A percentile compares a stretch with the other conserved stretches of the same genome.
Conservation (phyloP, 2,888 invertebrate species). For the Ophion costatus region DNA sequence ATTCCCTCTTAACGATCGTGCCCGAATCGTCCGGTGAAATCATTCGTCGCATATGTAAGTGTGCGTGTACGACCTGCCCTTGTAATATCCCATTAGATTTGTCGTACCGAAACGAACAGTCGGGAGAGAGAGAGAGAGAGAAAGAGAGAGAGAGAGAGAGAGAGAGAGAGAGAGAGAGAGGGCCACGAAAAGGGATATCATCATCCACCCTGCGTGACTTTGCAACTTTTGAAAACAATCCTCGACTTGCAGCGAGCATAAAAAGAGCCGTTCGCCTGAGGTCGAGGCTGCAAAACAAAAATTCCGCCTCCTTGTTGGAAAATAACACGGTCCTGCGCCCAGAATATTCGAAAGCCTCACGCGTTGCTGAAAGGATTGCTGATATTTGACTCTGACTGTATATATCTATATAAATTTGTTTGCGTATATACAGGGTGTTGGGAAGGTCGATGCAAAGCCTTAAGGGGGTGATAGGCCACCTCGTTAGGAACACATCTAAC, state of each 20-base stretch:
- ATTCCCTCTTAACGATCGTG: not conserved
- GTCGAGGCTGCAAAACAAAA: conserved; percentile 61
- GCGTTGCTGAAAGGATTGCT: conserved; percentile 69
- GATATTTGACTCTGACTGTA: conserved; percentile 18
- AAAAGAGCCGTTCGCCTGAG: conserved; percentile 41
- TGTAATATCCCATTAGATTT: not conserved
- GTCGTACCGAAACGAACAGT: conserved; percentile 1
- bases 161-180: not conserved
- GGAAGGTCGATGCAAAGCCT: too few species aligned
- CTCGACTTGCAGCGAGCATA: conserved; percentile 66
- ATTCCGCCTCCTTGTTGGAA: not conserved
- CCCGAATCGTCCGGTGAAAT: conserved; percentile 4
- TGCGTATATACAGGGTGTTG: too few species aligned
- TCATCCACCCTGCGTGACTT: not conserved
- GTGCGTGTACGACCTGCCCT: not conserved
- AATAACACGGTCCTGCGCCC: conserved; percentile 21
- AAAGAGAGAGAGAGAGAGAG: not conserved
- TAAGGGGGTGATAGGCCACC: too few species aligned
- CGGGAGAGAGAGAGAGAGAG: not conserved
- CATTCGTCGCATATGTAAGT: not conserved
- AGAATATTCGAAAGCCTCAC: conserved; percentile 41
- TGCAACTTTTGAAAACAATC: conserved; percentile 68
- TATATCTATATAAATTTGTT: too few species aligned
- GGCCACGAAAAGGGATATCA: conserved; percentile 7
- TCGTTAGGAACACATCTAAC: too few species aligned